Base-by-base conservation (phyloP, 2,113 vertebrate species). In the Trochalopteron elliotii region DNA sequence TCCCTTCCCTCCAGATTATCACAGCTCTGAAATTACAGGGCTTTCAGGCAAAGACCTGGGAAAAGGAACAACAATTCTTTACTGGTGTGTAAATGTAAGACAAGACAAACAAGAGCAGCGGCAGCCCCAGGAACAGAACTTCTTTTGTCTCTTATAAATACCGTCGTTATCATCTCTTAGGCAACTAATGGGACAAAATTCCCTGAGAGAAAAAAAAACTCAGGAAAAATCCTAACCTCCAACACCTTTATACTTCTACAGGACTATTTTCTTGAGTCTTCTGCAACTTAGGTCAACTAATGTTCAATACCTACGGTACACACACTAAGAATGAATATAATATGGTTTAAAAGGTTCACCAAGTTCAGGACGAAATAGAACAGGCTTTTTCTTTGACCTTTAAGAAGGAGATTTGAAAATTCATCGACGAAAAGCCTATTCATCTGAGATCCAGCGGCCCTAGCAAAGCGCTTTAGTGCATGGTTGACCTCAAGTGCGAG, bases 381-480 rank as follows among this genome's bases (percentile, higher is more conserved):
- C 69, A 95, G 45, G 37, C 40, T 85, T 94, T 97, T 97, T 95
- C 91, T 71, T 86, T 95, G 77, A 97, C 93, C 93, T 97, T 97
- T 96, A 90, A 91, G 90, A 96, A 94, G 76, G 65, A 89, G 81
- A 87, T 35, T 80, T 27, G 22, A 88, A 95, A 88, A 86, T 74
- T 84, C 86, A 90, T 84, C 91, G 95, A 95, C 91, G 82, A 63
- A 97, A 97, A 95, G 40, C 39, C 90, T 93, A 63, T 93, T 97
- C 23, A 33, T 63, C 44, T 23, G 17, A 83, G 74, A 80, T 82
- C 77, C 21, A 83, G 79, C 83, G 87, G 85, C 60, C 60, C 9
- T 20, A 96, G 87, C 11, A 91, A 77, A 90, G 75, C 79, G 37
- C 56, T 67, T 68, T 6, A 80, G 63, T 61, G 30, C 53, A 27